Evolutionary conservation across 2,797 vertebrate genomes (phyloP), one percentile per base, ranked within the genome.

Genomic region (Characodon lateralis): DNA sequence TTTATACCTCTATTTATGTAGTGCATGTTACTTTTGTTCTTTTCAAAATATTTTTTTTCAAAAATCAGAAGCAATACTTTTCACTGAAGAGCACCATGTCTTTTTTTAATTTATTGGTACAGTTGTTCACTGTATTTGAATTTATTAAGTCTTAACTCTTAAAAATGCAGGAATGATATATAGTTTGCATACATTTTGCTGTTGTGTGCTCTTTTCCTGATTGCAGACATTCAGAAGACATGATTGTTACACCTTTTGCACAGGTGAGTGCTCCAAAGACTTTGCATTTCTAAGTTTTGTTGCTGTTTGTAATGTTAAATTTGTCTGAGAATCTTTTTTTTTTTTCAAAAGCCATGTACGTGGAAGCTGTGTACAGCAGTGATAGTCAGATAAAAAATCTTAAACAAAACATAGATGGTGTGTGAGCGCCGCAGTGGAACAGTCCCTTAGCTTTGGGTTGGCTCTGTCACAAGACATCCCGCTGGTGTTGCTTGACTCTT

Each of bases 181-280:
- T 16, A 39, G 26, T 72, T 16, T 80, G 18, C 70, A 72, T 55
- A 81, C 48, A 59, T 85, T 79, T 43, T 51, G 58, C 26, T 74
- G 58, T 18, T 84, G 9, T 87, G 16, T 83, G 6, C 63, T 83
- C 50, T 86, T 6, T 85, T 81, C 73, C 87, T 31, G 56, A n/a
- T 90, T 58, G 0, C 93, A 98, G 98, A 89, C 97, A 98, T 0
- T 96, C 97, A 92, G 98, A 98, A 96, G 98, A 98, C 96, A 95
- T 97, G 97, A 98, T 98, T 10, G 97, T 99, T 73, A 99, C 98
- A 0, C 97, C 97, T 0, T 98, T 99, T 63, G 98, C 97, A 83
- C 98, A 98, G 96, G 98, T 98, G 85, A 88, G 95, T 93, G 72
- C n/a, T 68, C 35, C 48, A 39, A 74, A 73, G 72, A 24, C 48